Conservation (phyloP, 2,888 invertebrate genomes). For the Petrolisthes cinctipes region DNA sequence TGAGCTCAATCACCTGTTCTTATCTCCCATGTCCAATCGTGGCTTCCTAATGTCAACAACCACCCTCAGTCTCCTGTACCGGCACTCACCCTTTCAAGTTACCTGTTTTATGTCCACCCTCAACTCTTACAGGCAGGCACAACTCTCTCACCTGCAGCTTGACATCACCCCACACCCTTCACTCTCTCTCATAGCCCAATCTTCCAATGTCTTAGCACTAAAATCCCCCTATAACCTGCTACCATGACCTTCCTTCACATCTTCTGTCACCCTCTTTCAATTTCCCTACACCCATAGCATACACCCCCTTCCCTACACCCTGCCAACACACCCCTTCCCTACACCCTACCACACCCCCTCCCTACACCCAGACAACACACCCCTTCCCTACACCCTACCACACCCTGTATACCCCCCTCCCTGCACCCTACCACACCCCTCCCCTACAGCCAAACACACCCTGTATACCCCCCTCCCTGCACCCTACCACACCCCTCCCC, state of each 20-base stretch:
- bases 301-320: not conserved
- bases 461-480: not conserved
- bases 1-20: no score
- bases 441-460: not conserved
- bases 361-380: not conserved
- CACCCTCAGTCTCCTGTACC: no score
- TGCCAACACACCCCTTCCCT: not conserved
- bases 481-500: not conserved
- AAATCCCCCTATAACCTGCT: not conserved
- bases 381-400: not conserved
- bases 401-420: not conserved
- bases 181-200: not conserved
- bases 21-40: no score
- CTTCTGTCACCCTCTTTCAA: not conserved
- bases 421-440: not conserved
- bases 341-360: constrained; percentile 14
- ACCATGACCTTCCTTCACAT: not conserved
- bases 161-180: no score
- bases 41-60: no score
- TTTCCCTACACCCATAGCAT: not conserved
- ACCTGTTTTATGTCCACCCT: no score
- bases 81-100: no score
- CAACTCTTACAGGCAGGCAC: no score
- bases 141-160: no score
- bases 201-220: not conserved